Conservation (phyloP, 2,797 vertebrate species). For the Mionectes olivaceus region DNA sequence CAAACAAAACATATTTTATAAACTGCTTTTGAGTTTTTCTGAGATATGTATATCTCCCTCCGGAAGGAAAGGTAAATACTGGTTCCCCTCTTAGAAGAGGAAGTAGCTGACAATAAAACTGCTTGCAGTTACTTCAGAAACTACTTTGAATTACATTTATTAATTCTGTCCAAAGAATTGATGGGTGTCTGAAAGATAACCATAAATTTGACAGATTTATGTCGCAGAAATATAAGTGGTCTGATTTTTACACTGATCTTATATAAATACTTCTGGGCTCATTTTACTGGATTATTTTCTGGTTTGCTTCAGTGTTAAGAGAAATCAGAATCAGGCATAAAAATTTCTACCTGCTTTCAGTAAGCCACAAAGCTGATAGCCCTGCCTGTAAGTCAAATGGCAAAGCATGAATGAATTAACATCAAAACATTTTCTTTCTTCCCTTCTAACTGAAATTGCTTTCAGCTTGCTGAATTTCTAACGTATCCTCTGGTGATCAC, state of each 20-base stretch:
- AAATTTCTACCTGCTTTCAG: not conserved
- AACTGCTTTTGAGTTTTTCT: not conserved
- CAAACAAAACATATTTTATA: not conserved
- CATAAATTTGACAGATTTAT: not conserved
- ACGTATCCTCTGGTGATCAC: slow-evolving; percentile 9
- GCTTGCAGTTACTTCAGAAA: not conserved
- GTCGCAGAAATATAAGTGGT: not conserved
- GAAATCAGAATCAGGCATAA: not conserved
- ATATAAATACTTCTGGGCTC: not conserved
- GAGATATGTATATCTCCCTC: not conserved
- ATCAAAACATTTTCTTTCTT: slow-evolving; percentile 46
- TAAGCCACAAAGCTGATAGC: not conserved
- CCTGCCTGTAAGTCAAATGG: slow-evolving; percentile 14
- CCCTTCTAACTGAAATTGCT: slow-evolving; percentile 32
- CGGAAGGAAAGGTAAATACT: not conserved
- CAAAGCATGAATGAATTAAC: slow-evolving; percentile 37
- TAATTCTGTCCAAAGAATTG: not conserved
- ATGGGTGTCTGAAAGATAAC: not conserved
- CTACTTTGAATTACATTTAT: not conserved
- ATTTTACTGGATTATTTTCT: not conserved
- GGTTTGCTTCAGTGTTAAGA: not conserved
- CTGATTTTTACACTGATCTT: not conserved
- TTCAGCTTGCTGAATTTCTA: slow-evolving; percentile 48
- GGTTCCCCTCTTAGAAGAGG: not conserved
- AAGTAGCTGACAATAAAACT: not conserved